Base-by-base conservation (phyloP, 2,797 vertebrate genomes). In the Eurystomus glaucurus region DNA sequence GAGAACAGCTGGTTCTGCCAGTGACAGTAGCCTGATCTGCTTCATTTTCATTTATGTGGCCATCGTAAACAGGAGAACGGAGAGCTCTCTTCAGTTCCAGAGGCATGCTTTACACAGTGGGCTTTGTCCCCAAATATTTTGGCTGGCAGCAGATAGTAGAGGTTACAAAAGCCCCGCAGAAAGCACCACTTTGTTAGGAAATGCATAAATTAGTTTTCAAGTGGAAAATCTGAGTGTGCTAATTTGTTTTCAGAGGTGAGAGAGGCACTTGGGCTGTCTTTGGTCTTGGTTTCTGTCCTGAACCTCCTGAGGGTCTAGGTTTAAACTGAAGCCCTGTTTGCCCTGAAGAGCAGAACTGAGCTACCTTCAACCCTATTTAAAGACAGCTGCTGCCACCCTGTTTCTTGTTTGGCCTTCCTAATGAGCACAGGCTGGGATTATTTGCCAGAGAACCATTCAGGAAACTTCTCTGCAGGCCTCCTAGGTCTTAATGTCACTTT, bases 191-290 rank as follows among this genome's bases (percentile, higher is more conserved):
- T 96, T 91, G 25, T 78, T 93, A 71, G 31, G 39, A 87, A 95
- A 90, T 79, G 68, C 94, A 81, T 85, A 86, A 89, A 77, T 95
- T 72, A 69, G 26, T 90, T 96, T 97, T 90, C 81, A 91, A 92
- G 46, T 71, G 79, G 77, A 94, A 95, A 78, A 94, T 62, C 88
- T 29, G 31, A 91, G 91, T 85, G 89, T 65, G 43, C 52, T 77
- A 65, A 80, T 85, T 83, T 2, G 4, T 91, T 94, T 90, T 64
- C 1, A 1, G 70, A 85, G 45, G 21, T 61, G 57, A 87, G 62
- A 84, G 74, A 76, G 48, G 37, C 18, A n/a, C 37, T 87, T 2
- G 9, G 58, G 18, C 60, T 92, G 77, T 85, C 48, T 93, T 93
- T 80, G 45, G 33, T 91, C 90, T 65, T 81, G 20, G 28, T 91